phyloP scores from a whole-genome alignment of 1,140 invertebrate species.

The Hyphantria cunea region DNA sequence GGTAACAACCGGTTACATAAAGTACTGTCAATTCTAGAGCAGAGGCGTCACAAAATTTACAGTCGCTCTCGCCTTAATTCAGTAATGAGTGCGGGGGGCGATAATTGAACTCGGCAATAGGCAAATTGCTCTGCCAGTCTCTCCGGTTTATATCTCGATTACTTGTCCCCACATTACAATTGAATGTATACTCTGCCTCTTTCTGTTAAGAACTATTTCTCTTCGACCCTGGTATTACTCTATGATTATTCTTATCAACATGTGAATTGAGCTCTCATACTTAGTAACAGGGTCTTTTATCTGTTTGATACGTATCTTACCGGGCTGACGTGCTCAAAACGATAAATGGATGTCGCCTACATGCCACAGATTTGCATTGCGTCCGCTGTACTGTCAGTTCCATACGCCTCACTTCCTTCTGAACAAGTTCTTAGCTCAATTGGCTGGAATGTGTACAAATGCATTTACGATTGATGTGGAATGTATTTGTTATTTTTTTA shows the following conservation, averaged over 20 bases:
- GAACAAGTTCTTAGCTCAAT: slow-evolving; percentile 46
- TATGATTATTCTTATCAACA: slow-evolving; percentile 40
- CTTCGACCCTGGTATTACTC: slow-evolving; percentile 25
- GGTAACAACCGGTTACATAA: slow-evolving; percentile 56
- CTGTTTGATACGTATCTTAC: slow-evolving; percentile 33
- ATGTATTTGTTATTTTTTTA: slow-evolving; percentile 10
- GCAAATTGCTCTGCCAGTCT: slow-evolving; percentile 71
- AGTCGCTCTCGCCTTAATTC: slow-evolving; percentile 75
- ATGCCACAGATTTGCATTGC: slow-evolving; percentile 69
- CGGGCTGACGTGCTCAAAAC: slow-evolving; percentile 42
- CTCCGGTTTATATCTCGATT: slow-evolving; percentile 50
- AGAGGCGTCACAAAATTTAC: slow-evolving; percentile 74
- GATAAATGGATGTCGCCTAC: slow-evolving; percentile 52
- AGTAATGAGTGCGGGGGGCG: slow-evolving; percentile 78
- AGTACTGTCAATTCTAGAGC: slow-evolving; percentile 58
- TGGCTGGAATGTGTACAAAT: slow-evolving; percentile 53
- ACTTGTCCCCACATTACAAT: slow-evolving; percentile 19
- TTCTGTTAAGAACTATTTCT: slow-evolving; percentile 40
- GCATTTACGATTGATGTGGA: slow-evolving; percentile 36
- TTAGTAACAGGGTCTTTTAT: slow-evolving; percentile 50
- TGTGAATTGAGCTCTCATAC: slow-evolving; percentile 55
- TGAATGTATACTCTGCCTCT: slow-evolving; percentile 43
- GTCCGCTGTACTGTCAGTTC: slow-evolving; percentile 61
- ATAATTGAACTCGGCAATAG: slow-evolving; percentile 78
- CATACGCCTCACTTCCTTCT: slow-evolving; percentile 55